Evolutionary conservation across 2,888 invertebrate genomes (phyloP).

Genomic region (Epirrhoe alternata): DNA sequence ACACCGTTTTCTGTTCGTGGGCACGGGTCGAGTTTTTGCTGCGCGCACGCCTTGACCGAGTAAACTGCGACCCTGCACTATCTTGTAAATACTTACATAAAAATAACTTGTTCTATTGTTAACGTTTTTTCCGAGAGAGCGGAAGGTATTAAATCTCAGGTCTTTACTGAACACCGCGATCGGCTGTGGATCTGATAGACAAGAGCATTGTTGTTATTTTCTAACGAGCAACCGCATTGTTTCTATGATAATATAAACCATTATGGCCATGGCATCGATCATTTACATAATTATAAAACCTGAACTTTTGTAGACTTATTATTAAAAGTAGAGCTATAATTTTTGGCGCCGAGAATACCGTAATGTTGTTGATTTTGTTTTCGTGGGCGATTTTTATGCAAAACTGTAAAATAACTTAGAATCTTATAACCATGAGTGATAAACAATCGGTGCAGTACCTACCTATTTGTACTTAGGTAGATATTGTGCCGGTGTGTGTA

Average conservation of each 20-base stretch:
- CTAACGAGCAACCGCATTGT: slow-evolving; percentile 51
- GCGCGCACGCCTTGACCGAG: slow-evolving; percentile 63
- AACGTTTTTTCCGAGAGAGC: slow-evolving; percentile 57
- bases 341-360: slow-evolving; percentile 21
- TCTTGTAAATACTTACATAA: slow-evolving; percentile 50
- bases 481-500: too few relatives aligned
- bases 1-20: slow-evolving; percentile 4
- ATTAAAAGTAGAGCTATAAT: slow-evolving; percentile 18
- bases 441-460: too few relatives aligned
- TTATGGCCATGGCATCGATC: slow-evolving; percentile 27
- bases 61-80: slow-evolving; percentile 59
- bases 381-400: not conserved
- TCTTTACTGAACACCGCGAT: slow-evolving; percentile 61
- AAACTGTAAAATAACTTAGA: slow-evolving; percentile 5
- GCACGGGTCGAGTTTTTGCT: slow-evolving; percentile 8
- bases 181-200: slow-evolving; percentile 48
- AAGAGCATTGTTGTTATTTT: slow-evolving; percentile 63
- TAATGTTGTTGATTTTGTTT: slow-evolving; percentile 3
- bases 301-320: slow-evolving; percentile 28
- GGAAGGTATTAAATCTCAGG: slow-evolving; percentile 60
- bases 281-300: slow-evolving; percentile 29
- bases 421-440: too few relatives aligned
- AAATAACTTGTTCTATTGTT: slow-evolving; percentile 63
- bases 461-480: too few relatives aligned
- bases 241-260: slow-evolving; percentile 46